Evolutionary conservation across 1,140 invertebrate species (phyloP).

Genomic region (Drosophila equinoxialis): DNA sequence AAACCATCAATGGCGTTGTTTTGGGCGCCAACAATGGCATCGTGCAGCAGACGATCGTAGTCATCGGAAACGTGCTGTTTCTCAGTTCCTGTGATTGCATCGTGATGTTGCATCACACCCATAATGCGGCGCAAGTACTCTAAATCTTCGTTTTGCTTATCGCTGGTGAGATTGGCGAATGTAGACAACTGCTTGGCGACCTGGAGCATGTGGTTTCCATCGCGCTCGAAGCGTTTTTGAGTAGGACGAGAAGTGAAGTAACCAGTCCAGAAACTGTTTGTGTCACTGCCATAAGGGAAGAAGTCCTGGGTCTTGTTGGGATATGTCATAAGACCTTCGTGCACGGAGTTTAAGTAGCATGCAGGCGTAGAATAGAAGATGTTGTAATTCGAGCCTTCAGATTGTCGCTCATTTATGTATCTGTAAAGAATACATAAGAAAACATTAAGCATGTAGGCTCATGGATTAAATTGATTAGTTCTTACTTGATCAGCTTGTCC

Average conservation of each 20-base stretch:
- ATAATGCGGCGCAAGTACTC: constrained; percentile 82
- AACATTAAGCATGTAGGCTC: too few species aligned
- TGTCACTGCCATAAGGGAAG: constrained; percentile 94
- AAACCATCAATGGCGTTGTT: constrained; percentile 48
- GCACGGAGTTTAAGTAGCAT: constrained; percentile 94
- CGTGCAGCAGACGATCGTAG: constrained; percentile 86
- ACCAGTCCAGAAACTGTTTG: constrained; percentile 95
- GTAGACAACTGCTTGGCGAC: constrained; percentile 85
- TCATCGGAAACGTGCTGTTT: constrained; percentile 95
- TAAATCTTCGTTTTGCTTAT: constrained; percentile 64
- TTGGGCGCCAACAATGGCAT: constrained; percentile 49
- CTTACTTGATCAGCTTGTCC: constrained; percentile 94
- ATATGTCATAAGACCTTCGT: constrained; percentile 87
- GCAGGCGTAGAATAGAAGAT: constrained; percentile 88
- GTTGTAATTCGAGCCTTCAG: constrained; percentile 85
- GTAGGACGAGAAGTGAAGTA: constrained; percentile 96
- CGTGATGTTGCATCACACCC: constrained; percentile 97
- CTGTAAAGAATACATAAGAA: background rate
- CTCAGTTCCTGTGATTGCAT: constrained; percentile 93
- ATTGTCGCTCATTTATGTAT: constrained; percentile 85
- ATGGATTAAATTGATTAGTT: background rate
- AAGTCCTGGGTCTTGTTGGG: constrained; percentile 92
- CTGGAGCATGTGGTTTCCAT: constrained; percentile 91
- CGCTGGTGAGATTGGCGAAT: constrained; percentile 60
- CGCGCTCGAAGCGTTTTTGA: constrained; percentile 90